Base-by-base conservation (phyloP, 92 coral and sea anemone species). In the Nematostella vectensis region DNA sequence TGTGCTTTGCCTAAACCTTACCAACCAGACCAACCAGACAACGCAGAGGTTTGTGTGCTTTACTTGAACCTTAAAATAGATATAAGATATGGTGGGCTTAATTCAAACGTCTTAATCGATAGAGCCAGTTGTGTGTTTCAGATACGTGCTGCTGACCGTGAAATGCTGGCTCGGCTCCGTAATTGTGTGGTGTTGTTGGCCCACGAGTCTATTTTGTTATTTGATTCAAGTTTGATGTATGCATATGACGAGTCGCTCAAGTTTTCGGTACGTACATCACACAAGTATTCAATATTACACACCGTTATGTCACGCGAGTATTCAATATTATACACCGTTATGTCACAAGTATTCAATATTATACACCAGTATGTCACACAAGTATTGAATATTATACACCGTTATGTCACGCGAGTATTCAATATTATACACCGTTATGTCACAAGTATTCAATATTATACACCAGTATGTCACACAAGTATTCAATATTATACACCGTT, bases 171-270 rank as follows among this genome's bases (percentile, higher is more conserved):
- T 16, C 91, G 93, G 21, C 68, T 91, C 24, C 78, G 98, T 38
- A 91, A 91, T 76, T 85, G 98, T 50, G 76, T 91, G 0, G 56
- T 82, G n/a, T 68, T 81, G 11, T 72, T 91, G 53, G 78, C 98
- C 27, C 87, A 86, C 13, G 83, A 87, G 12, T 73, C 88, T 18
- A 80, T 87, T 56, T 70, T 75, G 47, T 65, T 91, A 23, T 86
- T 81, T 67, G 76, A 81, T 72, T 70, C 98, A 22, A 86, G 96
- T 49, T 57, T 91, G 29, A 75, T 73, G 52, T 91, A 79, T 40
- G 98, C 95, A 12, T 75, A 86, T 38, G 94, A 86, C 19, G 72
- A 85, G 23, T 91, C 98, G 4, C 60, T 81, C 60, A 69, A 72
- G 31, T 65, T 78, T 59, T 65, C 83, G 79, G 95, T 91, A 57